phyloP scores from a whole-genome alignment of 2,888 invertebrate genomes.

The Clunio marinus region DNA sequence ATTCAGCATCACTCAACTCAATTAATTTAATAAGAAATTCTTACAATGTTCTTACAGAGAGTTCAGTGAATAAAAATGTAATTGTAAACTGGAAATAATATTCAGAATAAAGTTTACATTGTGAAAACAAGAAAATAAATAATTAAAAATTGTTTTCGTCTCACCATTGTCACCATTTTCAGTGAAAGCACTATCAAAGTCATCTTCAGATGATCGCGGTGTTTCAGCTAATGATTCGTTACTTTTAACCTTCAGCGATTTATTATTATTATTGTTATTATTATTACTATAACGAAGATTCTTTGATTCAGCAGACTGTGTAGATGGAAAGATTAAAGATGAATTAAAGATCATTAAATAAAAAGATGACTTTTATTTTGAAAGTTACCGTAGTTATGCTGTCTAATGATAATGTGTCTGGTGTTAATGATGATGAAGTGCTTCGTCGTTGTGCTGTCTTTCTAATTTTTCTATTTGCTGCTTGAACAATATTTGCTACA shows the following conservation, averaged over 20 bases:
- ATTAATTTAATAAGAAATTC: not conserved
- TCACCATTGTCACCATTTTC: slow-evolving; percentile 40
- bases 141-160: too few species aligned
- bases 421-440: slow-evolving; percentile 45
- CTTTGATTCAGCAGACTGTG: slow-evolving; percentile 41
- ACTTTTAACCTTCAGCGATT: slow-evolving; percentile 28
- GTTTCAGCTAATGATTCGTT: slow-evolving; percentile 22
- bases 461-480: slow-evolving; percentile 40
- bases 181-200: slow-evolving; percentile 40
- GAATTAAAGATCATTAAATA: too few species aligned
- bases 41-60: not conserved
- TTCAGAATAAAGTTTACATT: not conserved
- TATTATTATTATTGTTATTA: slow-evolving; percentile 18
- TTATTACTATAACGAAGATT: too few species aligned
- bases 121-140: too few species aligned
- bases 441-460: slow-evolving; percentile 43
- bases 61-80: slow-evolving; percentile 3
- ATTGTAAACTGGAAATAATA: slow-evolving; percentile 6
- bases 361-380: not conserved
- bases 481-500: slow-evolving; percentile 41
- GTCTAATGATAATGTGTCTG: slow-evolving; percentile 51
- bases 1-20: not conserved
- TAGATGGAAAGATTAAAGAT: not conserved
- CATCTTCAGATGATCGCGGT: slow-evolving; percentile 40
- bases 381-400: slow-evolving; percentile 48